Evolutionary conservation across 2,113 vertebrate genomes (phyloP).

Genomic region (Sigmodon hispidus): DNA sequence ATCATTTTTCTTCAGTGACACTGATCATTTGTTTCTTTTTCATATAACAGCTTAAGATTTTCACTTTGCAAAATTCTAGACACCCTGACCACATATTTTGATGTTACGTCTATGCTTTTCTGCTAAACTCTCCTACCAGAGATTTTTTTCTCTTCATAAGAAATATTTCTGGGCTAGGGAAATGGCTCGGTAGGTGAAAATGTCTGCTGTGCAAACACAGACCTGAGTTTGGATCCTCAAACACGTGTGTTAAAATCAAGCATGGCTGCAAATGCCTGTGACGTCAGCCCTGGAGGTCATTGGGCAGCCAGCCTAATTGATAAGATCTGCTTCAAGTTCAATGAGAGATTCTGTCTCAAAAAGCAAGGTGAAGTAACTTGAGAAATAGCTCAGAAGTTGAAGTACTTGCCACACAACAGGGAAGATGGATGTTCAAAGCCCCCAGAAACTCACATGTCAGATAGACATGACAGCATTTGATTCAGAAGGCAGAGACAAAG

Average conservation of each 20-base stretch:
- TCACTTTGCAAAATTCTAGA: conserved; percentile 45
- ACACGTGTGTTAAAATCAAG: neutral
- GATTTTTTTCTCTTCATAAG: conserved; percentile 34
- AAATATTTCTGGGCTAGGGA: conserved; percentile 25
- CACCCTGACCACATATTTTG: neutral
- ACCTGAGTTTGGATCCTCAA: neutral
- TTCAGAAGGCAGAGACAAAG: too few species aligned
- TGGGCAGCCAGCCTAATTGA: neutral
- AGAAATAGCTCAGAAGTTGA: neutral
- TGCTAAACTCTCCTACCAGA: neutral
- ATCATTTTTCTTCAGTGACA: neutral
- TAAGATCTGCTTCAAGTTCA: neutral
- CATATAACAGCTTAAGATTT: conserved; percentile 12
- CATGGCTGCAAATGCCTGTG: neutral
- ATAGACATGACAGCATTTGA: too few species aligned
- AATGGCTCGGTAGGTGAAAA: neutral
- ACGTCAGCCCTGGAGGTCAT: neutral
- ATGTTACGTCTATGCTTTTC: neutral
- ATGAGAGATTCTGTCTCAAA: neutral
- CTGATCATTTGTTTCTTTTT: conserved; percentile 16
- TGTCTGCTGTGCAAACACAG: neutral
- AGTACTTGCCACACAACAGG: neutral
- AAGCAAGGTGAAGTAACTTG: neutral
- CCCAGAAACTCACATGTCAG: too few species aligned
- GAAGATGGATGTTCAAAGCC: neutral